These are phyloP conservation scores for Tretioscincus oriximinensis DNA, from an alignment of 2,113 vertebrate species.

Conservation along the genomic window DNA sequence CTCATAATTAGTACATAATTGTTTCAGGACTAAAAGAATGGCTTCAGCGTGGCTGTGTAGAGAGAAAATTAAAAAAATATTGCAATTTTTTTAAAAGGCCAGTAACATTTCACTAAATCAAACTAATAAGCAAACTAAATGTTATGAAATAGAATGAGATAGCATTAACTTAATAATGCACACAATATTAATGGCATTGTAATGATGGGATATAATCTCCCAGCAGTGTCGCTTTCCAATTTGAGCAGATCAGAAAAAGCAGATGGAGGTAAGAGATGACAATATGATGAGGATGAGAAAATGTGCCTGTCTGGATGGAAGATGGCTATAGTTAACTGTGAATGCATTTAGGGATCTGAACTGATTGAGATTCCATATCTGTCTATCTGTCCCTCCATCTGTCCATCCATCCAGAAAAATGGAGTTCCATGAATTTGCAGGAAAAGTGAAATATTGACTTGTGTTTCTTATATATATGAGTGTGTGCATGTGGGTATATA, in stretches of 20 bases:
- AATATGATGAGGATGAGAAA: background rate
- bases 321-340: no score
- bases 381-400: no score
- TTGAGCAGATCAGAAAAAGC: background rate
- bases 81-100: background rate
- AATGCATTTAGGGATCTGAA: no score
- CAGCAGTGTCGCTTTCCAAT: background rate
- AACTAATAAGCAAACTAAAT: background rate
- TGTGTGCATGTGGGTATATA: no score
- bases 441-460: no score
- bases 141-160: background rate
- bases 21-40: background rate
- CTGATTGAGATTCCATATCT: no score
- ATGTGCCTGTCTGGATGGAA: background rate
- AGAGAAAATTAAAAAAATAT: background rate
- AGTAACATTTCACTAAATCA: constrained; percentile 6
- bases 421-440: no score
- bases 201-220: background rate
- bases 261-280: background rate
- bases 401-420: no score
- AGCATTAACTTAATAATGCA: constrained; percentile 2
- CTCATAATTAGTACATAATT: background rate
- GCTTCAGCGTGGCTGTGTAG: background rate
- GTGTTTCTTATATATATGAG: no score
- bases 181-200: background rate